These are phyloP conservation scores for Hycleus phaleratus DNA, from an alignment of 1,140 invertebrate genomes.

Conservation along the genomic window DNA sequence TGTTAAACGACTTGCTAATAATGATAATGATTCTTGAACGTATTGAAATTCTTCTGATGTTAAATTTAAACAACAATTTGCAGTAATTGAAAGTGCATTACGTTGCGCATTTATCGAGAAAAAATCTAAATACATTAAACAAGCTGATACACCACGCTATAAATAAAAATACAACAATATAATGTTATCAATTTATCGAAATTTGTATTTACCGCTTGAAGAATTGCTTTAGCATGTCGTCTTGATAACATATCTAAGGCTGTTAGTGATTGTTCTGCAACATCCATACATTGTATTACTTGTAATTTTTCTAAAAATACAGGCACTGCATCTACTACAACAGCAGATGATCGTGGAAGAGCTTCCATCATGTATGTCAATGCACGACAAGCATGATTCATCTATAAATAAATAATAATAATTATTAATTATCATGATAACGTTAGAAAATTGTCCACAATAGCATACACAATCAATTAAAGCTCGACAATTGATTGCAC, in stretches of 20 bases:
- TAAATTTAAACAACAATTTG: slow-evolving; percentile 94
- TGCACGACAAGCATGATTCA: slow-evolving; percentile 97
- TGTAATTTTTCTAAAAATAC: slow-evolving; percentile 93
- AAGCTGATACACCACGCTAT: slow-evolving; percentile 87
- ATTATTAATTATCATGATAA: background rate
- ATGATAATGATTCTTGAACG: slow-evolving; percentile 77
- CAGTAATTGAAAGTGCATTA: slow-evolving; percentile 88
- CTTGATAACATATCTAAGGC: slow-evolving; percentile 94
- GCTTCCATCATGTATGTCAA: slow-evolving; percentile 99
- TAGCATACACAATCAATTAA: slow-evolving; percentile 27
- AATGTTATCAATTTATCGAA: background rate
- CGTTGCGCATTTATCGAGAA: slow-evolving; percentile 95
- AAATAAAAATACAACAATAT: slow-evolving; percentile 27
- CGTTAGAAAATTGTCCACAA: slow-evolving; percentile 22
- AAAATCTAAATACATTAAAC: slow-evolving; percentile 94
- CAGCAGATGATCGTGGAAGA: slow-evolving; percentile 87
- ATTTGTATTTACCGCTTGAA: slow-evolving; percentile 70
- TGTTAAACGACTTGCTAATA: slow-evolving; percentile 77
- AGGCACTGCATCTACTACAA: slow-evolving; percentile 94
- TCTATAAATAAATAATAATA: slow-evolving; percentile 47
- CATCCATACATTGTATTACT: slow-evolving; percentile 98
- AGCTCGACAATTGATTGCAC: slow-evolving; percentile 27
- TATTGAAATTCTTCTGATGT: slow-evolving; percentile 89
- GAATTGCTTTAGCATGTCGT: slow-evolving; percentile 92
- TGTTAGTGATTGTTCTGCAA: slow-evolving; percentile 93